Evolutionary conservation across 2,797 vertebrate genomes (phyloP), one percentile per base, ranked within the genome.

Genomic region (Emydoidea blandingii): DNA sequence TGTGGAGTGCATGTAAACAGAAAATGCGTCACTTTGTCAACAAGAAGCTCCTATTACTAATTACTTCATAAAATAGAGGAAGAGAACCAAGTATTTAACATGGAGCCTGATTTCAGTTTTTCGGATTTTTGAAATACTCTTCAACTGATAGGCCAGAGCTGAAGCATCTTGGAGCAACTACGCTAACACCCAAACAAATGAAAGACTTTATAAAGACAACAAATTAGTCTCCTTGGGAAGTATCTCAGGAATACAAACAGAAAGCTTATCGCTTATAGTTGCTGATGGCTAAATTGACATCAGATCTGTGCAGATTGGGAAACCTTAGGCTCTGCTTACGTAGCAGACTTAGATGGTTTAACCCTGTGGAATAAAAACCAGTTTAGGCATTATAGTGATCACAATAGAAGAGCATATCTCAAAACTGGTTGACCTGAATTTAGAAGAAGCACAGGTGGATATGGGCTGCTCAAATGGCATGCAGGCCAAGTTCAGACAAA

Each of bases 21-120:
- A 85, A 93, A 84, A 92, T 0, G 0, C 16, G 8, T 83, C 74
- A 84, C 44, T 78, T 27, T 90, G 50, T 83, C 80, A 94, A 34
- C 54, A 87, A 52, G 34, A 44, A 47, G 47, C 29, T 96, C 85
- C 18, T 91, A 23, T 83, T 94, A 76, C 83, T 94, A 41, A 29
- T 49, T 85, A 50, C 25, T 86, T 81, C 92, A 50, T 81, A 81
- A 87, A 91, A 87, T 7, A 3, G 31, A 86, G 91, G 27, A 83
- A 91, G 79, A 91, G 94, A 89, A 65, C 83, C 7, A 86, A 31
- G 44, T 44, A 23, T 44, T 76, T 76, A 76, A 76, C 65, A 23
- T 68, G 65, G 65, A 47, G 44, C 41, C 72, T 47, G 25, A 8
- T 27, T 47, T 76, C 41, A 44, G 27, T 29, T 44, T 29, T 68